Base-by-base conservation (phyloP, 2,113 vertebrate species). In the Polypterus bichir region DNA sequence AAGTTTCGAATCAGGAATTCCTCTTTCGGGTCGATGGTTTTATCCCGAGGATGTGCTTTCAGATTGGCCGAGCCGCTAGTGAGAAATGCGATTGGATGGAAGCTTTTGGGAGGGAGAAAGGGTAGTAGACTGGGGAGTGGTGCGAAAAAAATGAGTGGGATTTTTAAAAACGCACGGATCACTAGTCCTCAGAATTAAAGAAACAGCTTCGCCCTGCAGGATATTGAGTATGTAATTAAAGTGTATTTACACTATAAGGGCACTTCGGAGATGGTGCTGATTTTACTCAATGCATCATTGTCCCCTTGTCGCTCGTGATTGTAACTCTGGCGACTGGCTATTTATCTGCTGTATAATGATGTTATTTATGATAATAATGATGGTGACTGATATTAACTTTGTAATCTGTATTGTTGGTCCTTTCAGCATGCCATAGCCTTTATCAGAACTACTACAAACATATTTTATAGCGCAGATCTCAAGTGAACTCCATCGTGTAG, bases 31-130 rank as follows among this genome's bases (percentile, higher is more conserved):
- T 59, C 69, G 27, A 27, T 60, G 76, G 70, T 75, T 86, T 85
- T 86, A 87, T 85, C 73, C 70, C 74, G 71, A 71, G 62, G 75
- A 68, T 65, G 66, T 72, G 68, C 62, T 48, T 44, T 58, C 44
- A 47, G 62, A 27, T 54, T 44, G 60, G 75, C 70, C 67, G 76
- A 45, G 63, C 57, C 68, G 67, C 68, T 46, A 68, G 64, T 56
- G 72, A 70, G 56, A 59, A 65, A 70, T 46, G 64, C 65, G 59
- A 85, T 87, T 87, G 85, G 85, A 71, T 65, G 65, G 70, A 48
- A 49, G 59, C n/a, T 63, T 47, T 59, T 46, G 51, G 64, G 64
- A 62, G 53, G 56, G 68, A 47, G 27, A 27, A 27, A 27, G 49
- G 53, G 56, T 57, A 9, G 59, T 7, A 46, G 51, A 7, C 48